Evolutionary conservation across 2,113 vertebrate genomes (phyloP).

Genomic region (Lates calcarifer): DNA sequence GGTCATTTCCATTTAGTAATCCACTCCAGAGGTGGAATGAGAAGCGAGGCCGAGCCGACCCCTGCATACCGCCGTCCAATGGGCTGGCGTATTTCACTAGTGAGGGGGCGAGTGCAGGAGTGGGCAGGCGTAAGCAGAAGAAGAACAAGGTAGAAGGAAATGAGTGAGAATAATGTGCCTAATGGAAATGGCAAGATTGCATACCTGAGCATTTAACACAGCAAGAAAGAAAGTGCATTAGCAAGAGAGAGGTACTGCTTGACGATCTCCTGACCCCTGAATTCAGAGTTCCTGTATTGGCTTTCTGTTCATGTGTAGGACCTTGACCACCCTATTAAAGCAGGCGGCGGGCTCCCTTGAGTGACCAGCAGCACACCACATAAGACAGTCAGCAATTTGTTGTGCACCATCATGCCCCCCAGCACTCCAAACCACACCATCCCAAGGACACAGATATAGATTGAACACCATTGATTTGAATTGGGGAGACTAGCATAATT

Average conservation of each 20-base stretch:
- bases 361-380: slow-evolving; percentile 37
- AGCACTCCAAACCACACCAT: slow-evolving; percentile 43
- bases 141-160: slow-evolving; percentile 41
- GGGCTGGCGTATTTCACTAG: slow-evolving; percentile 19
- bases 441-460: slow-evolving; percentile 75
- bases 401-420: slow-evolving; percentile 47
- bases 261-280: slow-evolving; percentile 40
- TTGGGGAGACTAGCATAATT: slow-evolving; percentile 57
- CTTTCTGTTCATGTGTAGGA: slow-evolving; percentile 55
- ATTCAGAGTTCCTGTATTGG: slow-evolving; percentile 30
- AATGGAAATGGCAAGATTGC: slow-evolving; percentile 33
- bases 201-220: slow-evolving; percentile 18
- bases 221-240: slow-evolving; percentile 2
- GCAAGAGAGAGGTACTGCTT: neutral
- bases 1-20: slow-evolving; percentile 76
- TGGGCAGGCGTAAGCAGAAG: slow-evolving; percentile 1
- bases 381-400: slow-evolving; percentile 63
- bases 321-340: slow-evolving; percentile 70
- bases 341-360: slow-evolving; percentile 44
- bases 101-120: neutral
- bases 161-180: slow-evolving; percentile 17
- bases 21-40: slow-evolving; percentile 71
- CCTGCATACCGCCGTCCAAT: slow-evolving; percentile 29
- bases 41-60: slow-evolving; percentile 60
- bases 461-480: slow-evolving; percentile 65